Conservation (phyloP, 1,140 invertebrate species). For the Macrocentrus cingulum region DNA sequence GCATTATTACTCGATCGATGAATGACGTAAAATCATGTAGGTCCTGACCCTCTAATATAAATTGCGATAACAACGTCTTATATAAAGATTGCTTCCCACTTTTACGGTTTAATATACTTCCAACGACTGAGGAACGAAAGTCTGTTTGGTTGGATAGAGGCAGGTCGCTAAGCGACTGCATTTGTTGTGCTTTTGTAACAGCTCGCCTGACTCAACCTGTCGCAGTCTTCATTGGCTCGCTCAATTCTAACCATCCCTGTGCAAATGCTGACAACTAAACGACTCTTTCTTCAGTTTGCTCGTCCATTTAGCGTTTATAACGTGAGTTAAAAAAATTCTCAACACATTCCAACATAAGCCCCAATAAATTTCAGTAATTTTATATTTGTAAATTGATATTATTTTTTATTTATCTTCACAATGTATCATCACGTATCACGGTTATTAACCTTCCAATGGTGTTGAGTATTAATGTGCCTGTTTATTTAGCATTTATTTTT, state of each 20-base stretch:
- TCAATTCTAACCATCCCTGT: background rate
- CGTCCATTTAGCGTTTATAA: slow-evolving; percentile 32
- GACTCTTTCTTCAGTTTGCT: slow-evolving; percentile 18
- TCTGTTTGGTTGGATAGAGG: slow-evolving; percentile 23
- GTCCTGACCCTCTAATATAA: slow-evolving; percentile 29
- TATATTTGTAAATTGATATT: no score
- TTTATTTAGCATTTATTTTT: no score
- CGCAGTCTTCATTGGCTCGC: background rate
- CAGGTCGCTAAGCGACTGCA: background rate
- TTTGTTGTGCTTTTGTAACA: background rate
- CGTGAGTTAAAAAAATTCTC: slow-evolving; percentile 33
- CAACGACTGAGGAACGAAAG: slow-evolving; percentile 16
- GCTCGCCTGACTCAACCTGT: background rate
- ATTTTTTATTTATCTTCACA: no score
- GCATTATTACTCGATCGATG: no score
- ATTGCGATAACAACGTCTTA: slow-evolving; percentile 27
- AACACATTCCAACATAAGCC: slow-evolving; percentile 6
- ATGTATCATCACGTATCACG: no score
- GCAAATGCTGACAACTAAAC: slow-evolving; percentile 29
- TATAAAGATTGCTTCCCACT: slow-evolving; percentile 31
- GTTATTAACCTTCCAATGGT: no score
- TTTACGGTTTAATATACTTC: slow-evolving; percentile 35
- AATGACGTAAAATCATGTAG: slow-evolving; percentile 7
- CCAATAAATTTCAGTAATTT: slow-evolving; percentile 4
- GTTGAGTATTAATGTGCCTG: no score